Evolutionary conservation across 2,888 invertebrate species (phyloP).

Genomic region (Scaptomyza parva): DNA sequence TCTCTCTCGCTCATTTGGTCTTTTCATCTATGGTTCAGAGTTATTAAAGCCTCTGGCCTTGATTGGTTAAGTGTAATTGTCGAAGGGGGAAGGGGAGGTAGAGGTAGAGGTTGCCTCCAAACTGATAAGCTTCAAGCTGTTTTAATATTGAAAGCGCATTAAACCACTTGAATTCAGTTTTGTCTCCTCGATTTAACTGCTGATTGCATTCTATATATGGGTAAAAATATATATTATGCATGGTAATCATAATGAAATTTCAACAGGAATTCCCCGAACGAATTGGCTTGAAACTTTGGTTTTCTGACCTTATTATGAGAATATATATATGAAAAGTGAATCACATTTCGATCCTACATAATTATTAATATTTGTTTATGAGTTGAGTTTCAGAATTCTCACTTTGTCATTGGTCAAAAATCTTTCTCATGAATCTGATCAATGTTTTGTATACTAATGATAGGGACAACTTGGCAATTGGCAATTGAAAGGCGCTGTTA

Average conservation of each 20-base stretch:
- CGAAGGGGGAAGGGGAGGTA: neutral
- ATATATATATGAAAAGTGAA: neutral
- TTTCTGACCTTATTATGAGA: neutral
- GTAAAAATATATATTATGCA: too few species aligned
- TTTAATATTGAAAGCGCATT: slow-evolving; percentile 32
- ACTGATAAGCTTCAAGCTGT: slow-evolving; percentile 21
- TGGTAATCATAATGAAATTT: neutral
- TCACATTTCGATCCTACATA: neutral
- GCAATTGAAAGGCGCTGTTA: slow-evolving; percentile 39
- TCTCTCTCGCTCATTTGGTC: neutral
- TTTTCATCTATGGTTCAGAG: slow-evolving; percentile 14
- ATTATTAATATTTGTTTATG: neutral
- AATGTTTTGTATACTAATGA: neutral
- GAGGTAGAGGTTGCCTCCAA: neutral
- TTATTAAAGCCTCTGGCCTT: slow-evolving; percentile 43
- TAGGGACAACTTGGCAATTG: slow-evolving; percentile 12
- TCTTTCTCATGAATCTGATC: neutral
- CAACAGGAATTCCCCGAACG: slow-evolving; percentile 6
- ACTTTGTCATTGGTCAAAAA: neutral
- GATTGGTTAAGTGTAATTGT: neutral
- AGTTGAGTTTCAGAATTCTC: too few species aligned
- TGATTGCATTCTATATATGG: neutral
- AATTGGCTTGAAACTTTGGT: neutral
- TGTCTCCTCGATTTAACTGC: neutral
- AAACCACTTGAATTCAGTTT: slow-evolving; percentile 15